Base-by-base conservation (phyloP, 1,140 invertebrate genomes). In the Bradynema listronoti region DNA sequence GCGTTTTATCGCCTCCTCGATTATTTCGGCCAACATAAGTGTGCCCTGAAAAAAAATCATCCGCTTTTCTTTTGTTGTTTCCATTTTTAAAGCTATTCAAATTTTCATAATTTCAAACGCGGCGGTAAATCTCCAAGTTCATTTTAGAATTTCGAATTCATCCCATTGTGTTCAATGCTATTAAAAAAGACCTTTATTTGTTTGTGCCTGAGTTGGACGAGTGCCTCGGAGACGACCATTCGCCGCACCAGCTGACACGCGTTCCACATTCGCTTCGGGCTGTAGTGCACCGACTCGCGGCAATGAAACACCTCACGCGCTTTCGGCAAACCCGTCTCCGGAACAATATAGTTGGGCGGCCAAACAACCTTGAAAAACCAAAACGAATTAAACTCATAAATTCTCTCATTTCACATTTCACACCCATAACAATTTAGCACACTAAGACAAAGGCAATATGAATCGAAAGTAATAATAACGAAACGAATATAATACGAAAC, bases 271-370 rank as follows among this genome's bases (percentile, higher is more conserved):
- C 63, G 57, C 47, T 75, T 78, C 3, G 76, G 73, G 9, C 53
- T 45, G 43, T 58, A 63, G 53, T 77, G 73, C 29, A 77, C 55
- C 2, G 56, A 63, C 45, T 73, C 72, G 25, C 55, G 50, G 41
- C 71, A 75, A 65, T 78, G 76, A 43, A 78, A 78, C 4, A 77
- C 73, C 59, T 77, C 74, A 19, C 59, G 58, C 0, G 66, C 2
- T 49, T 78, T 77, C 1, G 68, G 74, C 16, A 67, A 56, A 14
- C 75, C 75, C 19, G 74, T 77, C 42, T 77, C 74, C 7, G 75
- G 69, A n/a, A 76, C 74, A 42, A 77, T 58, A 53, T 76, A 66
- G 51, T 69, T 61, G 11, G 68, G 61, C 14, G 73, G 76, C 74
- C 74, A 76, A 9, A 76, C 70, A 22, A 78, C 56, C 70, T 72